phyloP scores from a whole-genome alignment of 2,797 vertebrate species.

The Lagodon rhomboides region DNA sequence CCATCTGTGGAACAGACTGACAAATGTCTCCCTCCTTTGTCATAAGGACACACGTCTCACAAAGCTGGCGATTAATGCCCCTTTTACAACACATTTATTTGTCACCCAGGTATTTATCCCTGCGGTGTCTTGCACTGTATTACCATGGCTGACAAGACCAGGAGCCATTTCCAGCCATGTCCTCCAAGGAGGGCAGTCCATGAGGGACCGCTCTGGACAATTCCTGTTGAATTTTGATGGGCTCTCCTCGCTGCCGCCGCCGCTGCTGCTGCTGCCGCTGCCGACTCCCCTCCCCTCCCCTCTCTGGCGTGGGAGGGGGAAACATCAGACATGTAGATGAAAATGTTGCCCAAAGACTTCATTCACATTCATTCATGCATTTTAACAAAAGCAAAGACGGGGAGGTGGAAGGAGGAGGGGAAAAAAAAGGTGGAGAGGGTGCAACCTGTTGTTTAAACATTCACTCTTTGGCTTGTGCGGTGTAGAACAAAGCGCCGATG shows the following conservation, averaged over 20 bases:
- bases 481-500: conserved; percentile 54
- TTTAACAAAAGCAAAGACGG: conserved; percentile 40
- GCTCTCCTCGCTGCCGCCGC: conserved; percentile 12
- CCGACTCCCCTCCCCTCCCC: background rate
- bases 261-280: background rate
- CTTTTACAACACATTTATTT: conserved; percentile 86
- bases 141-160: conserved; percentile 74
- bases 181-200: conserved; percentile 61
- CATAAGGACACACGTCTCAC: conserved; percentile 88
- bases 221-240: conserved; percentile 70
- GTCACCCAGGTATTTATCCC: conserved; percentile 87
- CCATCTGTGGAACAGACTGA: conserved; percentile 88
- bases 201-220: conserved; percentile 43
- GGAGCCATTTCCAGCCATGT: conserved; percentile 67
- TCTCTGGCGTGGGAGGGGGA: conserved; percentile 2
- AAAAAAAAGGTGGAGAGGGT: conserved; percentile 19
- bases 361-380: conserved; percentile 66
- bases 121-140: conserved; percentile 76
- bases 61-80: conserved; percentile 85
- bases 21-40: conserved; percentile 89
- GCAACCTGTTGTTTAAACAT: conserved; percentile 71
- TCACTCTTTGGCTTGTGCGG: conserved; percentile 44
- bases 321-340: conserved; percentile 52
- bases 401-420: conserved; percentile 5
- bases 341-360: conserved; percentile 57